Conservation (phyloP, 2,888 invertebrate genomes). For the Neria commutata region DNA sequence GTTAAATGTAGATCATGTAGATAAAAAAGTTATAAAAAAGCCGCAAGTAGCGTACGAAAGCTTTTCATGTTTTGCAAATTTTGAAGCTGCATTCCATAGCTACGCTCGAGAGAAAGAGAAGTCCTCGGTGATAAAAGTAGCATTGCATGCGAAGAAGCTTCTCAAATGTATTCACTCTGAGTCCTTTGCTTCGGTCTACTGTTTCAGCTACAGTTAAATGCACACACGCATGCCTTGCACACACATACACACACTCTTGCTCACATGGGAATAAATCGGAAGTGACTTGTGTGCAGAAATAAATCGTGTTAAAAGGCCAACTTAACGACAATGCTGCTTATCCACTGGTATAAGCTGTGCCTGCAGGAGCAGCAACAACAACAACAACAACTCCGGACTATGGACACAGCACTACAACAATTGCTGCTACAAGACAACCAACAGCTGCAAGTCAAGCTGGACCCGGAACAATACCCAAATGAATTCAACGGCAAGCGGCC, state of each 20-base stretch:
- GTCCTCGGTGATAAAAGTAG: no score
- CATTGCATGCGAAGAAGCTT: no score
- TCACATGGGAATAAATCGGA: neutral
- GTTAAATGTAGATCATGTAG: no score
- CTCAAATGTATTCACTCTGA: no score
- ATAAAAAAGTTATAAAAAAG: no score
- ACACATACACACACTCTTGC: neutral
- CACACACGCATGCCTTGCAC: neutral
- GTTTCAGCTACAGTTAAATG: neutral
- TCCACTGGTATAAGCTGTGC: conserved; percentile 15
- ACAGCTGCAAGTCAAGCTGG: neutral
- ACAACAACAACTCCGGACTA: neutral
- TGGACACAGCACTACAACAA: neutral
- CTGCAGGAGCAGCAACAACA: neutral
- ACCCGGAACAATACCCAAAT: neutral
- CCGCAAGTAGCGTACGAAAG: no score
- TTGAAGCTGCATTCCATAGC: no score
- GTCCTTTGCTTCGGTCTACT: conserved; percentile 3
- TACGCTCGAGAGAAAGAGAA: no score
- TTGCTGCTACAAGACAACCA: neutral
- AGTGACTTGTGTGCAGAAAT: conserved; percentile 7
- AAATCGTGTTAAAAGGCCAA: conserved; percentile 23
- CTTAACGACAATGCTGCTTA: conserved; percentile 21
- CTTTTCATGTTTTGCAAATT: no score
- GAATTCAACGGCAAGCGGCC: neutral